Conservation (phyloP, 2,888 invertebrate genomes). For the Eristalis intricaria region DNA sequence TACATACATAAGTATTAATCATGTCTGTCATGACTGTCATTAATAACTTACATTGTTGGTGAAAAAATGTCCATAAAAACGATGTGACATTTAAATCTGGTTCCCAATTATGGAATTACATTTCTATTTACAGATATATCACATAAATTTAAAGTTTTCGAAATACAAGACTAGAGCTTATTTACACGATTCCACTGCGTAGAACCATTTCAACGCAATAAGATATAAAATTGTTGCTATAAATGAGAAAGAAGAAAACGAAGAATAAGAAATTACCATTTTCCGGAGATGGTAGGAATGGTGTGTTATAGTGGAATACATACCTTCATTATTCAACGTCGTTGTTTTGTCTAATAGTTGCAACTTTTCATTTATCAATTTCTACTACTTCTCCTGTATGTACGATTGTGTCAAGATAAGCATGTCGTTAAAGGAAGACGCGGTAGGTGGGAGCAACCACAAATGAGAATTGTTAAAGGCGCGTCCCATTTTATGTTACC, state of each 20-base stretch:
- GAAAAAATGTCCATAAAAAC: no score
- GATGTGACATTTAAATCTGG: neutral
- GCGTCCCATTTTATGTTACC: neutral
- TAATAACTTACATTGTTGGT: no score
- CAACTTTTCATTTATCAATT: constrained; percentile 53
- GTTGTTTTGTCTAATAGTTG: constrained; percentile 45
- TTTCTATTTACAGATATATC: neutral
- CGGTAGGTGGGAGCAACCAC: constrained; percentile 22
- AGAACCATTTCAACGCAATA: constrained; percentile 24
- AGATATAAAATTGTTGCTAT: constrained; percentile 43
- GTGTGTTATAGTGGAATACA: constrained; percentile 14
- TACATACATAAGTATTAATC: no score
- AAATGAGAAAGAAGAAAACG: constrained; percentile 24
- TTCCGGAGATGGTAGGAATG: neutral
- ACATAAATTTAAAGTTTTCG: neutral
- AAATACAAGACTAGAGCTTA: neutral
- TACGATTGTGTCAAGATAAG: constrained; percentile 1
- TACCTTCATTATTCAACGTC: constrained; percentile 36
- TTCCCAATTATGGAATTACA: neutral
- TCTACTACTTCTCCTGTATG: neutral
- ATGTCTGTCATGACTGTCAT: no score
- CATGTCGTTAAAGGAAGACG: constrained; percentile 27
- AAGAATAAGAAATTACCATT: constrained; percentile 36
- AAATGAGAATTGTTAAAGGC: constrained; percentile 36
- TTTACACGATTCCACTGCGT: neutral